These are phyloP conservation scores for Nemotelus pantherinus DNA, from an alignment of 2,888 invertebrate genomes.

Conservation along the genomic window DNA sequence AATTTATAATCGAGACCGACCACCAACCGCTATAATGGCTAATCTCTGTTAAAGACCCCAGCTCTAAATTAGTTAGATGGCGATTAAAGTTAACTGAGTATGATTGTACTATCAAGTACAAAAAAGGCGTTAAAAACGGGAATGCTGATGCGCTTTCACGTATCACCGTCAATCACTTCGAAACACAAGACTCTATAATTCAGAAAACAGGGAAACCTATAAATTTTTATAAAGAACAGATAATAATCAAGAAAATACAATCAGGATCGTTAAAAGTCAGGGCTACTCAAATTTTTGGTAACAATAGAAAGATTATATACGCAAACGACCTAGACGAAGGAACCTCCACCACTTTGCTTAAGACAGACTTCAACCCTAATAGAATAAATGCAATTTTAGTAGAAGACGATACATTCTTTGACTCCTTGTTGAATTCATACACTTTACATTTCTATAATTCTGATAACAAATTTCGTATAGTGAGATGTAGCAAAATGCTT, in stretches of 20 bases:
- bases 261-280: not conserved
- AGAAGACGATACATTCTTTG: not conserved
- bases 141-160: constrained; percentile 47
- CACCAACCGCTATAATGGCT: constrained; percentile 60
- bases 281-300: not conserved
- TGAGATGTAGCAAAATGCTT: not conserved
- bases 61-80: constrained; percentile 59
- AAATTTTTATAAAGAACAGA: not conserved
- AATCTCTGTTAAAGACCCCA: constrained; percentile 60
- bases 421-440: not conserved
- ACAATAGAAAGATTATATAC: not conserved
- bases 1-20: constrained; percentile 61
- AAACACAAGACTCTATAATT: too few species aligned
- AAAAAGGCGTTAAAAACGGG: constrained; percentile 49
- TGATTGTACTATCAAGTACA: constrained; percentile 52
- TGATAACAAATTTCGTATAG: too few species aligned
- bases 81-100: constrained; percentile 56
- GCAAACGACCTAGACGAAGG: not conserved
- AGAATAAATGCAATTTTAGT: not conserved
- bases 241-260: not conserved
- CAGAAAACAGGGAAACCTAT: too few species aligned
- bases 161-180: too few species aligned
- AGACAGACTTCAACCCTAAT: not conserved
- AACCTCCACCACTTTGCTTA: not conserved
- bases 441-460: not conserved